Base-by-base conservation (phyloP, 2,888 invertebrate species). In the Rapana venosa region DNA sequence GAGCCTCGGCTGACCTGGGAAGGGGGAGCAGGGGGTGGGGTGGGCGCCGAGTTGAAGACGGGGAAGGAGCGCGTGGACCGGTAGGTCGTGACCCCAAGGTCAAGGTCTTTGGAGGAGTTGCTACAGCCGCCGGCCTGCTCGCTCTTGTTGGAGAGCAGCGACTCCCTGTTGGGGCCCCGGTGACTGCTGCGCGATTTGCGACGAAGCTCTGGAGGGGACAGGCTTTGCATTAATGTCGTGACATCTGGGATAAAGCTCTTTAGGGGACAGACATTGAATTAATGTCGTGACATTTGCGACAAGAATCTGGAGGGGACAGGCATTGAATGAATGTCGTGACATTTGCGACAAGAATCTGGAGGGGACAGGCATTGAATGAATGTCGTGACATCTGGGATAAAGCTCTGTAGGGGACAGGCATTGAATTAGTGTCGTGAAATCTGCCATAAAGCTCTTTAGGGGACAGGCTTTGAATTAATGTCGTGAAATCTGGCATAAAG, bases 61-160 rank as follows among this genome's bases (percentile, higher is more conserved):
- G 89, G 89, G 89, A 89, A 89, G 85, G 89, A 89, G 84, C 89
- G 89, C 47, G 89, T 89, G 56, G 89, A 84, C 30, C 89, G 36
- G 85, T 89, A 89, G 89, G 89, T 89, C 32, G 89, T 89, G 85
- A 89, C 89, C 74, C 89, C 89, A 15, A 89, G 89, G 89, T 89
- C 89, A 85, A 89, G 89, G 74, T 89, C 89, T 35, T 89, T 89
- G 89, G 85, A 36, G 85, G 83, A 83, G 61, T 47, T 88, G 74
- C 89, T 89, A 66, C 89, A 89, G 22, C 81, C 81, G 17, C 77
- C 77, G 70, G 89, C 85, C 83, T 81, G 81, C 74, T 89, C 89
- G 77, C 89, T 89, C 89, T 89, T 89, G 70, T 84, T 61, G 47
- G 89, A 89, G 70, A 89, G 89, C 35, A 89, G 85, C 1, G 89